Evolutionary conservation across 2,797 vertebrate species (phyloP).

Genomic region (Hoplostethus atlanticus): DNA sequence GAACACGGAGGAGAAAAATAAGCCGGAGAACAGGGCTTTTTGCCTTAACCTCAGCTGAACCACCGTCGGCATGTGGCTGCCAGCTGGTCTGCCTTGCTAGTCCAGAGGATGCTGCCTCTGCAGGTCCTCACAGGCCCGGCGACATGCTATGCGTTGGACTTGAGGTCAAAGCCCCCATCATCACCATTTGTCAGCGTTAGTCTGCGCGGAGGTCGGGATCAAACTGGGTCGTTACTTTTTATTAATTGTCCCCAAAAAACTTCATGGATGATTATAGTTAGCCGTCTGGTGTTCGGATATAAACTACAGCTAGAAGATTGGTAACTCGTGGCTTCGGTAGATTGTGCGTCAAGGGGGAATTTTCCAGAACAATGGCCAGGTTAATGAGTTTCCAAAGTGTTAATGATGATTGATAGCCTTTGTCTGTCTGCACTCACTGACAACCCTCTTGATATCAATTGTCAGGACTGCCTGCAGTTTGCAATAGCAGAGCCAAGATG

Average conservation of each 20-base stretch:
- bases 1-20: conserved; percentile 36
- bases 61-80: conserved; percentile 67
- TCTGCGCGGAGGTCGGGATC: conserved; percentile 25
- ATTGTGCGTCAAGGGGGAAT: background rate
- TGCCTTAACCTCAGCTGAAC: conserved; percentile 68
- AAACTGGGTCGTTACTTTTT: conserved; percentile 19
- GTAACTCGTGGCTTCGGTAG: background rate
- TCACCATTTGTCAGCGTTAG: conserved; percentile 48
- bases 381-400: conserved; percentile 43
- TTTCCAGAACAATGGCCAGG: conserved; percentile 14
- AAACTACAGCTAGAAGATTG: background rate
- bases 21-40: conserved; percentile 37
- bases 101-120: conserved; percentile 62
- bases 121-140: conserved; percentile 41
- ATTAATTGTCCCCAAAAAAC: conserved; percentile 6
- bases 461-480: background rate
- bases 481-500: background rate
- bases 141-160: conserved; percentile 34
- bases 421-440: background rate
- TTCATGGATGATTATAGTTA: background rate
- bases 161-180: conserved; percentile 51
- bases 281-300: conserved; percentile 1
- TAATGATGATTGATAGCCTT: conserved; percentile 3
- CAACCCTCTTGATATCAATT: background rate
- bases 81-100: conserved; percentile 67